Conservation (phyloP, 2,888 invertebrate species). For the Parnassius glacialis region DNA sequence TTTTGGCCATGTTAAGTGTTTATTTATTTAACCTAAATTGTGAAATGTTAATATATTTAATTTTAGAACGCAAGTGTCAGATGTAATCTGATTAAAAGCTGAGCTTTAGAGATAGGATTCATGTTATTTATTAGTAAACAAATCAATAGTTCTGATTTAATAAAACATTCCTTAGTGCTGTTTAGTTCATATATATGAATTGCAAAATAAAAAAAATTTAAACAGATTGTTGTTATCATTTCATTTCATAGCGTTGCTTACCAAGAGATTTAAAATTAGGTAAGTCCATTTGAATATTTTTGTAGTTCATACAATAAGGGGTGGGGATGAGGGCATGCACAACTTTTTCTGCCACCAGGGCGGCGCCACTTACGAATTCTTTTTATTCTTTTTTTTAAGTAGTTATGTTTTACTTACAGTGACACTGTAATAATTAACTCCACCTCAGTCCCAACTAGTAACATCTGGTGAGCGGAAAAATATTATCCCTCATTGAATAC, state of each 20-base stretch:
- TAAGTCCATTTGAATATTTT: no score
- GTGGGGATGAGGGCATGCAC: no score
- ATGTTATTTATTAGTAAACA: conserved; percentile 17
- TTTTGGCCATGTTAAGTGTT: conserved; percentile 10
- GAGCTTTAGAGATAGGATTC: conserved; percentile 7
- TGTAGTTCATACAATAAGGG: no score
- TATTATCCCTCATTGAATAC: no score
- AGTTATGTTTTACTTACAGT: no score
- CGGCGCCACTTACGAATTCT: no score
- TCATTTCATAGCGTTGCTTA: background rate
- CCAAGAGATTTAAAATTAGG: no score
- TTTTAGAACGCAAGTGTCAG: conserved; percentile 12
- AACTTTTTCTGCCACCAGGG: no score
- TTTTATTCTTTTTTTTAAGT: no score
- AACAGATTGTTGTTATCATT: conserved; percentile 2
- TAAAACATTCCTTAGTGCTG: conserved; percentile 3
- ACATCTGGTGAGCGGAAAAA: no score
- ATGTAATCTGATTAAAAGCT: conserved; percentile 20
- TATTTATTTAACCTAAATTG: background rate
- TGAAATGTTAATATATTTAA: conserved; percentile 1
- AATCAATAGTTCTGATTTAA: conserved; percentile 12
- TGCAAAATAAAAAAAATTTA: conserved; percentile 16
- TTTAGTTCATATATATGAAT: conserved; percentile 8
- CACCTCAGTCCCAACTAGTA: no score
- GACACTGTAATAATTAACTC: no score